phyloP scores from a whole-genome alignment of 2,888 invertebrate species.

The Hyalella azteca region DNA sequence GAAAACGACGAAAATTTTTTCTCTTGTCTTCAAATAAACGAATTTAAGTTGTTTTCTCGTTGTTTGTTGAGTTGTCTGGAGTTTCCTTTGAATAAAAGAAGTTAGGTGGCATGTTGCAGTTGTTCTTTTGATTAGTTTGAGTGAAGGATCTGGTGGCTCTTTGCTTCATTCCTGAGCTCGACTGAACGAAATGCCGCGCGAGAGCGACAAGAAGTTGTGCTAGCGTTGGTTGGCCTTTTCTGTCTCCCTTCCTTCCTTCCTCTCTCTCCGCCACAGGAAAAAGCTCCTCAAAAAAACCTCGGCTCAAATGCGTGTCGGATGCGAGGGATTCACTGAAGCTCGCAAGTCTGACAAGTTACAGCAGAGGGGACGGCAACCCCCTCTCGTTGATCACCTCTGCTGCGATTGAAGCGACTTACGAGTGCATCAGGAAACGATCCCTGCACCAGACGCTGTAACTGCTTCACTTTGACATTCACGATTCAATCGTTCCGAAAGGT shows the following conservation, averaged over 20 bases:
- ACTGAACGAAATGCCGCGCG: too few species aligned
- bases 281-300: not conserved
- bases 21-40: too few species aligned
- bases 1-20: too few species aligned
- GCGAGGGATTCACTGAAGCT: not conserved
- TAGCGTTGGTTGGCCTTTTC: not conserved
- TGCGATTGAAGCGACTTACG: slow-evolving; percentile 4
- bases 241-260: not conserved
- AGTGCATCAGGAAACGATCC: not conserved
- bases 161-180: too few species aligned
- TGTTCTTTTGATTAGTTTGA: not conserved
- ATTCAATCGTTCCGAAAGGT: too few species aligned
- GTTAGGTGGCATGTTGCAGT: too few species aligned
- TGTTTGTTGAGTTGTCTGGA: too few species aligned
- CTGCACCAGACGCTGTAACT: not conserved
- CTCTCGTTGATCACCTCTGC: slow-evolving; percentile 13
- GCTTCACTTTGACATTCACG: too few species aligned
- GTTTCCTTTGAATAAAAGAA: too few species aligned
- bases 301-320: slow-evolving; percentile 14
- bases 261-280: not conserved
- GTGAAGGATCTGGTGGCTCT: not conserved
- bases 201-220: not conserved
- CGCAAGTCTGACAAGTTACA: not conserved
- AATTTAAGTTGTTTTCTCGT: too few species aligned
- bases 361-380: not conserved